Evolutionary conservation across 2,113 vertebrate species (phyloP).

Genomic region (Eublepharis macularius): DNA sequence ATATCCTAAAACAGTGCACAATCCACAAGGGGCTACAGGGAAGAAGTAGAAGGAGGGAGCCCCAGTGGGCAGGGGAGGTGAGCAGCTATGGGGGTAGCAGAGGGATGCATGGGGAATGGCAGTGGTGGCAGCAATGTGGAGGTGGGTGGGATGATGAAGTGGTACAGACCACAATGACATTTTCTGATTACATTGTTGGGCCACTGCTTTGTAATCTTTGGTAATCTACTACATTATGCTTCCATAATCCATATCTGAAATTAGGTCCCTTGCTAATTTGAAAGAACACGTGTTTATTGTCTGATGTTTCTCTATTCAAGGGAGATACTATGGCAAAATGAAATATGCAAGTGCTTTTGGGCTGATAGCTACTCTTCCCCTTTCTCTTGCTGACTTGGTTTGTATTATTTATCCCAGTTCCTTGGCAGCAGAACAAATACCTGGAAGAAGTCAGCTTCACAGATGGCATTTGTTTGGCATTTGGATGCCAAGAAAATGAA

Average conservation of each 20-base stretch:
- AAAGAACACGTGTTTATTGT: neutral
- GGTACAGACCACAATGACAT: neutral
- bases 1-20: too few relatives aligned
- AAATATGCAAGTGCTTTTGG: neutral
- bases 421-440: conserved; percentile 17
- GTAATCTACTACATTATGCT: neutral
- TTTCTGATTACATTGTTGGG: neutral
- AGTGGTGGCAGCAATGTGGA: too few relatives aligned
- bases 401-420: neutral
- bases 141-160: too few relatives aligned
- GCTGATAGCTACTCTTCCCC: neutral
- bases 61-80: too few relatives aligned
- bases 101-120: too few relatives aligned
- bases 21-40: too few relatives aligned
- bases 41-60: too few relatives aligned
- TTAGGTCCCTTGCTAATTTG: neutral
- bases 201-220: neutral
- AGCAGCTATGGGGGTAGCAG: too few relatives aligned
- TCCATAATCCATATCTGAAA: neutral
- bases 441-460: conserved; percentile 14
- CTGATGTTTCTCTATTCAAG: neutral
- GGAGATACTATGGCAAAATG: neutral
- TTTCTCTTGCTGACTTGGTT: neutral
- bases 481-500: conserved; percentile 1
- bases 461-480: conserved; percentile 5